phyloP scores from a whole-genome alignment of 2,888 invertebrate genomes.

The Charanyca ferruginea region DNA sequence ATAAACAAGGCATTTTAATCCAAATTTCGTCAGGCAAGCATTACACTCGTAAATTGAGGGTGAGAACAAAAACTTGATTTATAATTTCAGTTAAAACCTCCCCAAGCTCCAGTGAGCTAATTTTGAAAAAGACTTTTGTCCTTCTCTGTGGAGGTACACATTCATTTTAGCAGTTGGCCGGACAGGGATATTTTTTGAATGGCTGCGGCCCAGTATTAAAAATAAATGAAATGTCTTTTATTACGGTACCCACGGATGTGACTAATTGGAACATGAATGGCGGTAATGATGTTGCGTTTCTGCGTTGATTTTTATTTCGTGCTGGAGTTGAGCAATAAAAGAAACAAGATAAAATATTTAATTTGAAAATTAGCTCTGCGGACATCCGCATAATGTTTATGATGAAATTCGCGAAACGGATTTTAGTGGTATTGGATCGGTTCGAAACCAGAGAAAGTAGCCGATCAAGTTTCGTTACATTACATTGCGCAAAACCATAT shows the following conservation, averaged over 20 bases:
- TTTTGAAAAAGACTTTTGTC: slow-evolving; percentile 80
- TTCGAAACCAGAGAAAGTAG: not conserved
- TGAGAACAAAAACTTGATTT: slow-evolving; percentile 79
- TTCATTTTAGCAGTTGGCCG: slow-evolving; percentile 73
- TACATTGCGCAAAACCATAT: slow-evolving; percentile 26
- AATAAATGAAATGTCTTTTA: slow-evolving; percentile 74
- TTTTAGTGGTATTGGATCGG: not conserved
- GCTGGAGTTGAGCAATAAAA: slow-evolving; percentile 18
- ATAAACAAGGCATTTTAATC: slow-evolving; percentile 65
- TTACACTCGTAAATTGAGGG: slow-evolving; percentile 60
- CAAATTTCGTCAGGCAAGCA: slow-evolving; percentile 63
- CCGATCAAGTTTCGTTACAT: too few species aligned
- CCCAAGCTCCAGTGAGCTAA: slow-evolving; percentile 74
- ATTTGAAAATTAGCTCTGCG: slow-evolving; percentile 7
- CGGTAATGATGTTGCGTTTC: slow-evolving; percentile 68
- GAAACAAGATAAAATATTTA: slow-evolving; percentile 16
- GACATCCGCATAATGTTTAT: slow-evolving; percentile 12
- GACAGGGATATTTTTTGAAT: slow-evolving; percentile 72
- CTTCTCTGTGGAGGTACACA: slow-evolving; percentile 70
- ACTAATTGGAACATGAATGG: slow-evolving; percentile 74
- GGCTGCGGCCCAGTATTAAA: slow-evolving; percentile 72
- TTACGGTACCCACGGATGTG: slow-evolving; percentile 70
- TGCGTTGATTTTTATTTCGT: slow-evolving; percentile 34
- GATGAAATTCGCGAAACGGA: slow-evolving; percentile 5
- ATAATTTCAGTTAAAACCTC: slow-evolving; percentile 76